Base-by-base conservation (phyloP, 1,140 invertebrate genomes). In the Phortica variegata region DNA sequence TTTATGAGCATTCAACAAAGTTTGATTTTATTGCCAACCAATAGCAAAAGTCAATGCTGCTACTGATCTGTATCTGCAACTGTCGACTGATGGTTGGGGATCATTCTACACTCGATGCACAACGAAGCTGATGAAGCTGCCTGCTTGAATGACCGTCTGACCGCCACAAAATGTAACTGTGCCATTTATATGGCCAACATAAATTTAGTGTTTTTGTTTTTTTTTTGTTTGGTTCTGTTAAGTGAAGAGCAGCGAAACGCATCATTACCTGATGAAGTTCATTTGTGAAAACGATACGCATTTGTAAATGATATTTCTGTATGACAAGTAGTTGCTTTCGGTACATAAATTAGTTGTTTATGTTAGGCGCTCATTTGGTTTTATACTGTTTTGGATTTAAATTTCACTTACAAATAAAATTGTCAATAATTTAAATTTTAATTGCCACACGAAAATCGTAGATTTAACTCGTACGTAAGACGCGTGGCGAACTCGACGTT, bases 201-300 rank as follows among this genome's bases (percentile, higher is more conserved):
- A n/a, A n/a, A n/a, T n/a, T n/a, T n/a, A n/a, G n/a, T n/a, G n/a
- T n/a, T n/a, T n/a, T n/a, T n/a, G n/a, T n/a, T n/a, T n/a, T n/a
- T n/a, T n/a, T n/a, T n/a, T n/a, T 34, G 8, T 34, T 7, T 34
- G 12, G 33, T 15, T 34, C 33, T 4, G 33, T 4, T 4, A 34
- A 31, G 41, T 32, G 20, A 29, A 66, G 61, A 68, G 63, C 50
- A 60, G 51, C 49, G 43, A 60, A 58, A 41, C 54, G 34, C 60
- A 63, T 66, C 63, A 66, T 66, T 68, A 66, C 60, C 60, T 63
- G 63, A 66, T 68, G 54, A 66, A 68, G 63, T 68, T 66, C 63
- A 66, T 63, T 65, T 66, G 46, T 48, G 56, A 58, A 62, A 61
- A 45, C 46, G 48, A 58, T 61, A 65, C 43, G 10, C 23, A 17